Conservation (phyloP, 2,888 invertebrate species). For the Podotricha telesiphe region DNA sequence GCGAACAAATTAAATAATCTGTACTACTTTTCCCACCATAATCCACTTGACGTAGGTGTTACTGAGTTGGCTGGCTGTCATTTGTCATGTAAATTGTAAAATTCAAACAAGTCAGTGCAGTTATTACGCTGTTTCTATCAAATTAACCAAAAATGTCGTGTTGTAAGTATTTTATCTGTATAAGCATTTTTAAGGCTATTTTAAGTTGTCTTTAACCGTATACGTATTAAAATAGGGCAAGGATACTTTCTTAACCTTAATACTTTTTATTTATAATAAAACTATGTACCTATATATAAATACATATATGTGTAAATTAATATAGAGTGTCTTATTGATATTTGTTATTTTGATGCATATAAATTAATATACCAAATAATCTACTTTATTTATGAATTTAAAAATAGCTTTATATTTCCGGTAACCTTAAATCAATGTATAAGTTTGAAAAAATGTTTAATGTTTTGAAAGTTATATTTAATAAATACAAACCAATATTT, state of each 20-base stretch:
- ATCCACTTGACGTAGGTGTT: conserved; percentile 8
- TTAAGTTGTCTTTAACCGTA: background rate
- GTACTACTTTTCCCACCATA: conserved; percentile 20
- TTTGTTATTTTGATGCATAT: background rate
- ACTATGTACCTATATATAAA: background rate
- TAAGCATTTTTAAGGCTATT: background rate
- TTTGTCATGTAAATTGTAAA: conserved; percentile 10
- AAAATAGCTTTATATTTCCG: background rate
- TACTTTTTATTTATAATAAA: background rate
- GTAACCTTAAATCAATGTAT: too few relatives aligned
- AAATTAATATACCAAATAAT: background rate
- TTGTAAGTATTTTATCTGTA: conserved; percentile 17
- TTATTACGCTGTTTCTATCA: background rate
- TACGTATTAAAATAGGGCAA: background rate
- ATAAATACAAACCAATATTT: too few relatives aligned
- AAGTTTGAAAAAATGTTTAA: too few relatives aligned
- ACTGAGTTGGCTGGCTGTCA: conserved; percentile 13
- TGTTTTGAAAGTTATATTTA: too few relatives aligned
- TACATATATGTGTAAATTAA: background rate
- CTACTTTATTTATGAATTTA: background rate
- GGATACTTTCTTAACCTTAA: background rate
- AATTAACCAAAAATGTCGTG: conserved; percentile 8
- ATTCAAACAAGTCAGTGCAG: conserved; percentile 1
- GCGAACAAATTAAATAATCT: conserved; percentile 16
- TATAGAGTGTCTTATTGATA: background rate